phyloP scores from a whole-genome alignment of 1,140 invertebrate genomes.

The Aradophagus sp. region DNA sequence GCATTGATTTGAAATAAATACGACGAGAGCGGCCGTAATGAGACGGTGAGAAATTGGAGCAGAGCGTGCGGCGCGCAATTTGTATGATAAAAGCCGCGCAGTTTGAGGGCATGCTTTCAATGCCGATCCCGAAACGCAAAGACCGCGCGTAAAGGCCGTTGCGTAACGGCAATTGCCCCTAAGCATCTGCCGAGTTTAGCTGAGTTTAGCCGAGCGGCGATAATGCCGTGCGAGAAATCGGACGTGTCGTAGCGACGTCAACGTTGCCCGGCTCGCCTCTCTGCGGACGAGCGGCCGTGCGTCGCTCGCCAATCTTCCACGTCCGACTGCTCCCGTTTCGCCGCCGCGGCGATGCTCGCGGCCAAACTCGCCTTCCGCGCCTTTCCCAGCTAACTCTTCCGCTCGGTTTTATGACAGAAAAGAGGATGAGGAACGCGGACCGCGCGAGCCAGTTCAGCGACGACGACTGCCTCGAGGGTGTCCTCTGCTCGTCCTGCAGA shows the following conservation, averaged over 20 bases:
- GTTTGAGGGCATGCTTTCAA: slow-evolving; percentile 55
- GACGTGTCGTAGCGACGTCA: slow-evolving; percentile 29
- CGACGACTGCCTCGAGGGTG: slow-evolving; percentile 60
- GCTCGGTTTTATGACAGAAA: slow-evolving; percentile 57
- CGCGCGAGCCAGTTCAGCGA: slow-evolving; percentile 62
- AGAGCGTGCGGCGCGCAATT: slow-evolving; percentile 27
- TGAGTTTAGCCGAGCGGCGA: slow-evolving; percentile 27
- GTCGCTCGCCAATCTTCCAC: neutral
- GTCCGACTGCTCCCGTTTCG: slow-evolving; percentile 4
- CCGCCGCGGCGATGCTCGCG: neutral
- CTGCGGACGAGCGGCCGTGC: too few species aligned
- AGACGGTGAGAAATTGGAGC: slow-evolving; percentile 41
- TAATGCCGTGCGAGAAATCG: slow-evolving; percentile 27
- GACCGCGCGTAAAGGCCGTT: slow-evolving; percentile 37
- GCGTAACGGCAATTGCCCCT: slow-evolving; percentile 40
- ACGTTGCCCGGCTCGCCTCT: too few species aligned
- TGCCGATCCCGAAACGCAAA: slow-evolving; percentile 54
- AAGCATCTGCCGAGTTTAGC: too few species aligned
- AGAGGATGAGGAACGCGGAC: slow-evolving; percentile 61
- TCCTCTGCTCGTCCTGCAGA: slow-evolving; percentile 67
- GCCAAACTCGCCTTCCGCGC: neutral
- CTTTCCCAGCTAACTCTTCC: too few species aligned
- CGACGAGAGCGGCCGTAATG: slow-evolving; percentile 22
- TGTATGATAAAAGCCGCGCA: slow-evolving; percentile 51
- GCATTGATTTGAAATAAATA: slow-evolving; percentile 32